Conservation (phyloP, 1,140 invertebrate genomes). For the Oryctes rhinoceros region DNA sequence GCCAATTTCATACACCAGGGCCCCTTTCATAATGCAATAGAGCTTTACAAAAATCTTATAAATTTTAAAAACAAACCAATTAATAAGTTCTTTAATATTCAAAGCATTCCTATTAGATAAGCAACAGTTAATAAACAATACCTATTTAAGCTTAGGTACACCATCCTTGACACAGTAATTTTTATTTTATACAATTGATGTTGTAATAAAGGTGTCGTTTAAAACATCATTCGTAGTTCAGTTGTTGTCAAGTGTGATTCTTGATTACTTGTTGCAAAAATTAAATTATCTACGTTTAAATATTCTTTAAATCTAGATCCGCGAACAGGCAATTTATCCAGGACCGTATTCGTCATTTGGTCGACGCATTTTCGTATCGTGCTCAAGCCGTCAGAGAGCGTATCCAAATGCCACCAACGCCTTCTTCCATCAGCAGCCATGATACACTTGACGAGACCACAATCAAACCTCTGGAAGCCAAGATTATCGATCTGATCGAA, state of each 20-base stretch:
- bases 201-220: not conserved
- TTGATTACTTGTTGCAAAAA: not conserved
- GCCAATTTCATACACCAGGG: no score
- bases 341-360: slow-evolving; percentile 66
- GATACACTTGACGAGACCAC: slow-evolving; percentile 15
- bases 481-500: slow-evolving; percentile 5
- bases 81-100: not conserved
- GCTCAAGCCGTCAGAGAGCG: slow-evolving; percentile 66
- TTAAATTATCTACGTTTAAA: not conserved
- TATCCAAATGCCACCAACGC: slow-evolving; percentile 70
- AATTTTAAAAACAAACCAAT: no score
- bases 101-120: not conserved
- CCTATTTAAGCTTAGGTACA: not conserved
- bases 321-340: slow-evolving; percentile 60
- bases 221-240: not conserved
- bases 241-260: not conserved
- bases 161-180: slow-evolving; percentile 24
- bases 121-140: not conserved
- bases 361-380: slow-evolving; percentile 68
- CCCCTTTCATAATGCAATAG: no score
- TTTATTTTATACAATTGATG: not conserved
- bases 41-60: no score
- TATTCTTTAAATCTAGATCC: slow-evolving; percentile 43
- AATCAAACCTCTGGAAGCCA: not conserved
- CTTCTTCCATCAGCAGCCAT: slow-evolving; percentile 65